Percentiles rank a stretch among this genome's conserved stretches.
These are phyloP conservation scores for Cerceris ruficornis DNA, from an alignment of 2,888 invertebrate genomes.

Conservation along the genomic window DNA sequence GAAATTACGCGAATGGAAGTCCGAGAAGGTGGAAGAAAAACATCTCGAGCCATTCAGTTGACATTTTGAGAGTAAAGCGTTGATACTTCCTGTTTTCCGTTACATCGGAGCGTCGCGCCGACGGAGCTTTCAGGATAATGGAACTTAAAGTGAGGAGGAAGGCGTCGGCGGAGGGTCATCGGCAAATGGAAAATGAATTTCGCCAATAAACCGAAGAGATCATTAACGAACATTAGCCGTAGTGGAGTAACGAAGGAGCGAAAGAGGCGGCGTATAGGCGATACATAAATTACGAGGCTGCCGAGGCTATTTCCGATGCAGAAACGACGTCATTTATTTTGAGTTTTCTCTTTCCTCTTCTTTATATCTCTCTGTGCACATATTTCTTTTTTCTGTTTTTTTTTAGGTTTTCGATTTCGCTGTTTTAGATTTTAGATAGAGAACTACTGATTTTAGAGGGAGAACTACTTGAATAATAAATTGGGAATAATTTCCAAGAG, in stretches of 20 bases:
- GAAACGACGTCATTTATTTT: not conserved
- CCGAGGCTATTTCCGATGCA: not conserved
- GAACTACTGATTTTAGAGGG: too few species aligned
- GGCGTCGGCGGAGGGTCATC: not conserved
- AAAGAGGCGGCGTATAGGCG: not conserved
- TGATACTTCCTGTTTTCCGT: not conserved
- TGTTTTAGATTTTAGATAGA: too few species aligned
- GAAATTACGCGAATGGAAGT: too few species aligned
- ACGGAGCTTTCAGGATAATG: constrained; percentile 20
- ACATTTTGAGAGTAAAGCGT: too few species aligned
- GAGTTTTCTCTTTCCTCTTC: not conserved
- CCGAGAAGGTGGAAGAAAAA: too few species aligned
- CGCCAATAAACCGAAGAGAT: not conserved
- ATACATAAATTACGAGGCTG: not conserved
- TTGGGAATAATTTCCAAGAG: too few species aligned
- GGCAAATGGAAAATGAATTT: constrained; percentile 14
- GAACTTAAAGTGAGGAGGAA: not conserved
- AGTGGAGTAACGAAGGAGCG: not conserved
- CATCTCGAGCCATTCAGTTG: too few species aligned
- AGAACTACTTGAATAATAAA: too few species aligned
- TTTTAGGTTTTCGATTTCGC: too few species aligned
- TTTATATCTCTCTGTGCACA: not conserved
- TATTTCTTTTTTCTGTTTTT: too few species aligned
- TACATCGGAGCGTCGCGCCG: not conserved
- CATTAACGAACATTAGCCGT: not conserved